These are phyloP conservation scores for Lysandra coridon DNA, from an alignment of 2,888 invertebrate genomes.

Conservation along the genomic window DNA sequence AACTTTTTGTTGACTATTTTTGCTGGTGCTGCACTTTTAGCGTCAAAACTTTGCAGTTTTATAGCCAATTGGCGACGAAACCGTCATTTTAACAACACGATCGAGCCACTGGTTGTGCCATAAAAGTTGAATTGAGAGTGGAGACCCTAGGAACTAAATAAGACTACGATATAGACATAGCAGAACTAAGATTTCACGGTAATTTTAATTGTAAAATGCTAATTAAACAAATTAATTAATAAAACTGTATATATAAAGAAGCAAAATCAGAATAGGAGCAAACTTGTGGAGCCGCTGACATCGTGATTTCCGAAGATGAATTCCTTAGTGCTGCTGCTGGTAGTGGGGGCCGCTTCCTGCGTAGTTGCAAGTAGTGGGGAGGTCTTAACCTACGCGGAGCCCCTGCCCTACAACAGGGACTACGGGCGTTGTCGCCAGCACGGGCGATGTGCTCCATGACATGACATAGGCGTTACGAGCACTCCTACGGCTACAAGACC, in stretches of 20 bases:
- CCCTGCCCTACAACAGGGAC: background rate
- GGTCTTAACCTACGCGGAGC: background rate
- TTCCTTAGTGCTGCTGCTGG: background rate
- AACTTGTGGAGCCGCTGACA: background rate
- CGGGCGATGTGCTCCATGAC: background rate
- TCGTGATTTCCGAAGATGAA: background rate
- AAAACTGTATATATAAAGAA: background rate
- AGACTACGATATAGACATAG: too few species aligned
- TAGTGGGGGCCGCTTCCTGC: background rate
- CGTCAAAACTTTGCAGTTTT: too few species aligned
- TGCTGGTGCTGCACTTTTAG: too few species aligned
- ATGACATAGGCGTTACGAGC: background rate
- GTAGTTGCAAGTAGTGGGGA: background rate
- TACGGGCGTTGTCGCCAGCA: background rate
- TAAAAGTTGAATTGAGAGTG: too few species aligned
- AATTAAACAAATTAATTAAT: background rate
- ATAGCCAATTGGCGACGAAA: too few species aligned
- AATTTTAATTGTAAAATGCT: too few species aligned
- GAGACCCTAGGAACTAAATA: too few species aligned
- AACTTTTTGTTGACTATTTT: too few species aligned
- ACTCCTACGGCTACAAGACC: background rate
- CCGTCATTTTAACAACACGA: too few species aligned
- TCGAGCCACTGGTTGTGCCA: too few species aligned
- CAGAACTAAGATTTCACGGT: too few species aligned
- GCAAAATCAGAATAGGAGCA: background rate